These are phyloP conservation scores for Gambelia wislizenii DNA, from an alignment of 2,797 vertebrate species.

Conservation along the genomic window DNA sequence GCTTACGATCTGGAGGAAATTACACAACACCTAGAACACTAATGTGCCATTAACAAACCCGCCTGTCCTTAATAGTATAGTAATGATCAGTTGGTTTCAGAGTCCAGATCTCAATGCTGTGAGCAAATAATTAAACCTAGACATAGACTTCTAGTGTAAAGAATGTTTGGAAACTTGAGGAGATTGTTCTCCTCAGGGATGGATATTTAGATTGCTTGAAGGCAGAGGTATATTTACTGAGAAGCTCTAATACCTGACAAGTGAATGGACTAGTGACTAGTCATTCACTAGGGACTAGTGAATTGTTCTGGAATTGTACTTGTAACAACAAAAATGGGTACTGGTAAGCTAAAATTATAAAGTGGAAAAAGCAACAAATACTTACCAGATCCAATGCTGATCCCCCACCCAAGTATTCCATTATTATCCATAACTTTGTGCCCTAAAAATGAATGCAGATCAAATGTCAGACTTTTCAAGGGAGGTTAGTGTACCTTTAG, in stretches of 20 bases:
- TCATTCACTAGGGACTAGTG: background rate
- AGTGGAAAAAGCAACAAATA: constrained; percentile 42
- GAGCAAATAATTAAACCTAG: background rate
- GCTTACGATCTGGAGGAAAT: background rate
- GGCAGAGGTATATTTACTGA: background rate
- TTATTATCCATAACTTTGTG: constrained; percentile 88
- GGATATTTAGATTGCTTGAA: background rate
- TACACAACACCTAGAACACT: background rate
- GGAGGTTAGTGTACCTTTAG: background rate
- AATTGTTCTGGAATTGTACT: background rate
- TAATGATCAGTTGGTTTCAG: background rate
- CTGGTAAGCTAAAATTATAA: background rate
- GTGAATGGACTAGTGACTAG: background rate
- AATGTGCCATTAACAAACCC: background rate
- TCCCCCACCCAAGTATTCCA: constrained; percentile 86
- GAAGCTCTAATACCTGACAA: background rate
- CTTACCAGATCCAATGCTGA: constrained; percentile 86
- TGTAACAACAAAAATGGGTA: background rate
- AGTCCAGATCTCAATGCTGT: background rate
- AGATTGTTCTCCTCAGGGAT: background rate
- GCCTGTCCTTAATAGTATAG: fast-evolving
- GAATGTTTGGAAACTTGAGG: background rate
- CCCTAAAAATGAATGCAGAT: constrained; percentile 72
- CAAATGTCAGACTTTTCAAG: background rate
- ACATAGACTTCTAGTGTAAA: background rate